These are phyloP conservation scores for Capitella teleta DNA, from an alignment of 1,140 invertebrate species.

Conservation along the genomic window DNA sequence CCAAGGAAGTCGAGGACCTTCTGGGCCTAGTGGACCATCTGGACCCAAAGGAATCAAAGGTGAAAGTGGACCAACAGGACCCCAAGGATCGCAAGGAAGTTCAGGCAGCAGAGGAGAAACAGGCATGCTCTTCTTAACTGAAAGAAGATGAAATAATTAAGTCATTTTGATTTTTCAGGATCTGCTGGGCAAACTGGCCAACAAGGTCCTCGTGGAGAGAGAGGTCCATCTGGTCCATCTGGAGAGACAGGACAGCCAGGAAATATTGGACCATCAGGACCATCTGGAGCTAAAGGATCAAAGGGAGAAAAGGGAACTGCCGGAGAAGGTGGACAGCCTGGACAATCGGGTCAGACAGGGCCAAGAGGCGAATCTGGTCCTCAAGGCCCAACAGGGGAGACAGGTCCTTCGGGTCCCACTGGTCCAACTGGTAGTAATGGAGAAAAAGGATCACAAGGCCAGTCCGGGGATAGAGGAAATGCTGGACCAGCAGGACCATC, in stretches of 20 bases:
- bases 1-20: conserved; percentile 47
- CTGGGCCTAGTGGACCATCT: conserved; percentile 55
- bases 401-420: conserved; percentile 3
- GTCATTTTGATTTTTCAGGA: neutral
- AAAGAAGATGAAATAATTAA: neutral
- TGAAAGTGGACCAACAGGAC: conserved; percentile 48
- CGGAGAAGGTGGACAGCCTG: neutral
- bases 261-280: conserved; percentile 4
- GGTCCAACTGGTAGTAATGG: conserved; percentile 2
- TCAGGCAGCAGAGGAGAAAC: conserved; percentile 1
- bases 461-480: conserved; percentile 2
- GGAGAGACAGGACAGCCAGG: conserved; percentile 6
- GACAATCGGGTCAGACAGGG: neutral
- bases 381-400: conserved; percentile 5
- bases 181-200: neutral
- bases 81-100: conserved; percentile 27
- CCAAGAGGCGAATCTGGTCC: conserved; percentile 7
- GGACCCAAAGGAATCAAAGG: conserved; percentile 47
- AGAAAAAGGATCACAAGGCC: neutral
- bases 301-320: neutral
- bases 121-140: neutral
- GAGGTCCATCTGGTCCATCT: conserved; percentile 6
- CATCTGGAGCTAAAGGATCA: neutral
- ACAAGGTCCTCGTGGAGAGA: conserved; percentile 2
- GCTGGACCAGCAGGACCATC: conserved; percentile 2